Evolutionary conservation across 2,797 vertebrate genomes (phyloP).

Genomic region (Chrosomus eos): DNA sequence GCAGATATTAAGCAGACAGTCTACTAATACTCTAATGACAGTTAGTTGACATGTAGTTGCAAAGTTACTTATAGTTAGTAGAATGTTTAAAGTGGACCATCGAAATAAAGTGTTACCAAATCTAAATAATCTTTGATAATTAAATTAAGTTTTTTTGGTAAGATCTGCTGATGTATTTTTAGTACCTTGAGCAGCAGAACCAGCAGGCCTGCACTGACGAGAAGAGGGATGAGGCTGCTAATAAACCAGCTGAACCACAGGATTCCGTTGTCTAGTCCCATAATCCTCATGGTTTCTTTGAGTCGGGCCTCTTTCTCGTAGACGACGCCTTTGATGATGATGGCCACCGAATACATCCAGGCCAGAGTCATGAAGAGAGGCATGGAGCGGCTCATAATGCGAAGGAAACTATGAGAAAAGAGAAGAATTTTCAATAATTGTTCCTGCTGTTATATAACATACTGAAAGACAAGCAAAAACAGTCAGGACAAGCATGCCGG

Average conservation of each 20-base stretch:
- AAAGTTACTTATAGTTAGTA: neutral
- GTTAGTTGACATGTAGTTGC: neutral
- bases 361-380: conserved; percentile 94
- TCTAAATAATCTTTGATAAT: neutral
- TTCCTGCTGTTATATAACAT: neutral
- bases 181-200: conserved; percentile 92
- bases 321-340: conserved; percentile 97
- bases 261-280: conserved; percentile 93
- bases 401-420: conserved; percentile 74
- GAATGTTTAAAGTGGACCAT: neutral
- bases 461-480: neutral
- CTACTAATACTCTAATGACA: neutral
- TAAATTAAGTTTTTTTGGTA: neutral
- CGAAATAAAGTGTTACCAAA: neutral
- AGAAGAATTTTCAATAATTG: neutral
- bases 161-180: conserved; percentile 57
- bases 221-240: conserved; percentile 93
- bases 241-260: conserved; percentile 99
- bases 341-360: conserved; percentile 98
- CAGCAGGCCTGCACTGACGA: conserved; percentile 90
- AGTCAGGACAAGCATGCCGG: neutral
- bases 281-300: conserved; percentile 98
- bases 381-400: conserved; percentile 85
- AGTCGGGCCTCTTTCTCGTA: conserved; percentile 97
- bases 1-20: too few species aligned